Evolutionary conservation across 2,113 vertebrate species (phyloP).

Genomic region (Engystomops pustulosus): DNA sequence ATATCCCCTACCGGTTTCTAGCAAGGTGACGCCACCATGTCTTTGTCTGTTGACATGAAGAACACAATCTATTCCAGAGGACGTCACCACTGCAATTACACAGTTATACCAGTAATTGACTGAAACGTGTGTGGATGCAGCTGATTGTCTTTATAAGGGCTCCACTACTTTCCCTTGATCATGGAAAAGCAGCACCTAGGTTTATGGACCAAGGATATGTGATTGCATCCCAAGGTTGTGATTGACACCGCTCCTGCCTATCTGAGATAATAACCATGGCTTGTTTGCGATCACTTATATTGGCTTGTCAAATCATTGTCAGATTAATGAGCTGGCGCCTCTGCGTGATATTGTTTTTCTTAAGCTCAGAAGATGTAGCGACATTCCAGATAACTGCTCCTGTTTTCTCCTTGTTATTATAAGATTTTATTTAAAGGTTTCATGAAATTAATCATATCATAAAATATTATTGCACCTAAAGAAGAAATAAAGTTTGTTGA

Average conservation of each 20-base stretch:
- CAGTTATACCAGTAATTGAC: constrained; percentile 28
- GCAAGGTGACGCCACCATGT: background rate
- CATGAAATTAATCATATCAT: background rate
- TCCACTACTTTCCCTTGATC: constrained; percentile 12
- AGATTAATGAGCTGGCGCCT: constrained; percentile 53
- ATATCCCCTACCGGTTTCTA: background rate
- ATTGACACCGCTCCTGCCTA: constrained; percentile 39
- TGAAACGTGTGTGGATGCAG: background rate
- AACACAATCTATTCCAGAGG: background rate
- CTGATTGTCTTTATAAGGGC: constrained; percentile 11
- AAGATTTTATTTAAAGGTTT: constrained; percentile 6
- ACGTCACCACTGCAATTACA: background rate
- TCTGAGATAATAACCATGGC: constrained; percentile 46
- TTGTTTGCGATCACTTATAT: constrained; percentile 50
- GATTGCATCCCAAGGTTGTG: constrained; percentile 47
- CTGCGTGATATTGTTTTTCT: constrained; percentile 51
- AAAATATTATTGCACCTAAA: no score
- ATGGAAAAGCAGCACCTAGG: constrained; percentile 40
- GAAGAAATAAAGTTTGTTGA: no score
- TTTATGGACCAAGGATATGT: constrained; percentile 34
- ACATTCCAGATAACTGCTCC: background rate
- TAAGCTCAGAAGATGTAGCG: constrained; percentile 12
- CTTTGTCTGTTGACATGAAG: background rate
- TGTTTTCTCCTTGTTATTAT: background rate
- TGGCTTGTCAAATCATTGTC: constrained; percentile 54